Percentiles rank a stretch among this genome's conserved stretches.
Conservation (phyloP, 2,888 invertebrate species). For the Crematogaster levior region DNA sequence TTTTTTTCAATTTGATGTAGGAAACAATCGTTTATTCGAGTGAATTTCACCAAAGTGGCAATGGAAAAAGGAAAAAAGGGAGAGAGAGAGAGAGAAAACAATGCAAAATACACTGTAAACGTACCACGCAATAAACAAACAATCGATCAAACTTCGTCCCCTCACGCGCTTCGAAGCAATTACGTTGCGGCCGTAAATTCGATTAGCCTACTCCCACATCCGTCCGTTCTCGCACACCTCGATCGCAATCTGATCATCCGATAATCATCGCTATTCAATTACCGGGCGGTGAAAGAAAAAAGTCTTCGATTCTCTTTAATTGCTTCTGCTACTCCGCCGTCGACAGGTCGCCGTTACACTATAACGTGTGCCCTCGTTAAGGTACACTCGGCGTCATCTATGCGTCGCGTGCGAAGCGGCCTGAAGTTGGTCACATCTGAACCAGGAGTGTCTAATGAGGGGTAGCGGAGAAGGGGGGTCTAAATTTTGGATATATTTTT, state of each 20-base stretch:
- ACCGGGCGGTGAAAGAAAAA: too few species aligned
- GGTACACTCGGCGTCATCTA: background rate
- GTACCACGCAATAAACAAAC: constrained; percentile 31
- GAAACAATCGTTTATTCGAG: background rate
- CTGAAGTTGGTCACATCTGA: background rate
- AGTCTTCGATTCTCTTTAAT: background rate
- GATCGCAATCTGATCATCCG: background rate
- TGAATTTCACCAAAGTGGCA: background rate
- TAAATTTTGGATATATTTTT: too few species aligned
- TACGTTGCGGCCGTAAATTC: background rate
- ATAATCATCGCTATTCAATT: constrained; percentile 10
- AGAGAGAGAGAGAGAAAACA: background rate
- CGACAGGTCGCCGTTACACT: background rate
- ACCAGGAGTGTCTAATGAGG: background rate
- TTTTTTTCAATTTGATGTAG: background rate
- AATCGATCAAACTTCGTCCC: constrained; percentile 32
- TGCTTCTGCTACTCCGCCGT: background rate
- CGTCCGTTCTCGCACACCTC: background rate
- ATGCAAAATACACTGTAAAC: background rate
- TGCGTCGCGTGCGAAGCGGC: background rate
- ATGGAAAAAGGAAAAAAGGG: background rate
- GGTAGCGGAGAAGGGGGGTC: too few species aligned
- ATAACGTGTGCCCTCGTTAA: background rate
- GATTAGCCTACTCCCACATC: background rate
- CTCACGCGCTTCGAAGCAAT: background rate